Percentiles rank a stretch among this genome's conserved stretches.
Conservation (phyloP, 2,113 vertebrate species). For the Channa argus region DNA sequence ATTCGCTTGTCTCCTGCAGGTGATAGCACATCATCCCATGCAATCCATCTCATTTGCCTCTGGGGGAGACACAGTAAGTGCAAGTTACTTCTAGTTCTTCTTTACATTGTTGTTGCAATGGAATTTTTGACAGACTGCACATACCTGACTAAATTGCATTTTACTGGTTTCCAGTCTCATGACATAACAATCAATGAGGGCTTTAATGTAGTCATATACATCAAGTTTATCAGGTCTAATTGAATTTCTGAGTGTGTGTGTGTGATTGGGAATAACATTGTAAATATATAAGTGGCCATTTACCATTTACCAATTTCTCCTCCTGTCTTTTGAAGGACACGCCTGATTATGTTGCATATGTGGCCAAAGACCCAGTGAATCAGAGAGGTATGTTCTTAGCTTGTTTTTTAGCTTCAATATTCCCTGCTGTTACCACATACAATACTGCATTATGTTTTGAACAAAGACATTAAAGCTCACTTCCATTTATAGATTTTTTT, state of each 20-base stretch:
- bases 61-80: slow-evolving; percentile 88
- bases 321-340: slow-evolving; percentile 85
- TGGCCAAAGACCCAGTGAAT: slow-evolving; percentile 87
- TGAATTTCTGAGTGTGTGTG: background rate
- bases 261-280: no score
- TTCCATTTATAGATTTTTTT: no score
- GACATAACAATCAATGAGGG: slow-evolving; percentile 27
- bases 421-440: no score
- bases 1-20: slow-evolving; percentile 69
- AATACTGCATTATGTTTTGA: no score
- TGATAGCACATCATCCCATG: slow-evolving; percentile 92
- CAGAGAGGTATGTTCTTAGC: slow-evolving; percentile 79
- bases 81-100: background rate
- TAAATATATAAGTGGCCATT: no score
- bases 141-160: slow-evolving; percentile 18
- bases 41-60: slow-evolving; percentile 92
- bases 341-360: slow-evolving; percentile 86
- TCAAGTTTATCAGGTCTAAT: slow-evolving; percentile 32
- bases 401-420: background rate
- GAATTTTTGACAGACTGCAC: slow-evolving; percentile 24
- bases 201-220: slow-evolving; percentile 39
- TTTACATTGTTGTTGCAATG: slow-evolving; percentile 26
- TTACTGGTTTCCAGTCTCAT: slow-evolving; percentile 42
- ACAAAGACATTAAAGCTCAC: no score
- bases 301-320: background rate